phyloP scores from a whole-genome alignment of 2,888 invertebrate genomes.

The Pocota personata region DNA sequence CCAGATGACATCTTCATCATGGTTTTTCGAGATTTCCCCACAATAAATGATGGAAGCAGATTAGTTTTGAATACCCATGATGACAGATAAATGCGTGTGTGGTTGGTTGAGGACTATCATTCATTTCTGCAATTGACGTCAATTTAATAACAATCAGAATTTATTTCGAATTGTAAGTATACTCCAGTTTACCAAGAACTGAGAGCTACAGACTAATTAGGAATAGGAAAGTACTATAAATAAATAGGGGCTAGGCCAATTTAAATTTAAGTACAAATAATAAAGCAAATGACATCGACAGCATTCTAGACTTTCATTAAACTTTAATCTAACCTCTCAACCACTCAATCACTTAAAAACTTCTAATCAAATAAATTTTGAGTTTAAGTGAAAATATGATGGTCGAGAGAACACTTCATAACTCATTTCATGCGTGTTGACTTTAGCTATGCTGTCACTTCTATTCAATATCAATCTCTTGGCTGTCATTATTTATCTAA shows the following conservation, averaged over 20 bases:
- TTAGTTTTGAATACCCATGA: slow-evolving; percentile 31
- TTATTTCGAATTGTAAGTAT: not conserved
- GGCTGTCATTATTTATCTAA: not conserved
- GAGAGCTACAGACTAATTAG: not conserved
- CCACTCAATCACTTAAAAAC: not conserved
- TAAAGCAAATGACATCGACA: no score
- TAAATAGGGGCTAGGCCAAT: not conserved
- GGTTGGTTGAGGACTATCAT: slow-evolving; percentile 4
- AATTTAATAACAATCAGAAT: slow-evolving; percentile 61
- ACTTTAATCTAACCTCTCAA: not conserved
- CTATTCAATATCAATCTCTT: not conserved
- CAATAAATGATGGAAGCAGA: slow-evolving; percentile 30
- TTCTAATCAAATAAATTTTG: not conserved
- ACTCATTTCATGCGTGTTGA: not conserved
- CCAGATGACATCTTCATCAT: slow-evolving; percentile 42
- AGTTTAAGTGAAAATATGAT: not conserved
- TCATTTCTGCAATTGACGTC: slow-evolving; percentile 64
- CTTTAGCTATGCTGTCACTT: slow-evolving; percentile 2
- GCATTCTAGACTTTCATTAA: no score
- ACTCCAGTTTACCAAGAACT: not conserved
- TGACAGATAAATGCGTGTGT: slow-evolving; percentile 33
- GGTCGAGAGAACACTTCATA: not conserved
- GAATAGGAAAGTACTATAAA: not conserved
- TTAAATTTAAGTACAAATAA: not conserved
- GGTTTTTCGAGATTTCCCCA: slow-evolving; percentile 38